phyloP scores from a whole-genome alignment of 2,113 vertebrate species.

The Sitta europaea region DNA sequence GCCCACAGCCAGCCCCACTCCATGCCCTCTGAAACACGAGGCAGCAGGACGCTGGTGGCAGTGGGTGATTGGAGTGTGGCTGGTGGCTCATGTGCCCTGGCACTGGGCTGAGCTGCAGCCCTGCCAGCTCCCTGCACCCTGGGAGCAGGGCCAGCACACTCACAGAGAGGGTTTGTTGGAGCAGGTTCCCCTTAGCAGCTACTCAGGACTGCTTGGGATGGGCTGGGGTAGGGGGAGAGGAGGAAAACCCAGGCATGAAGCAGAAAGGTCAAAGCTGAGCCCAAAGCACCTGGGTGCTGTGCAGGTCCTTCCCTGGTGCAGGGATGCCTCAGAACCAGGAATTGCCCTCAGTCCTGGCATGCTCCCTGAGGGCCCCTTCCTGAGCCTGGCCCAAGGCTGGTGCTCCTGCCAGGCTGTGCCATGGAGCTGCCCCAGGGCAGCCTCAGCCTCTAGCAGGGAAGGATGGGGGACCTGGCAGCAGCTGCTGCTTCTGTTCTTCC shows the following conservation, averaged over 20 bases:
- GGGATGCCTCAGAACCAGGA: neutral
- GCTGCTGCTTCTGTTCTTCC: neutral
- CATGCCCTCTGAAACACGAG: neutral
- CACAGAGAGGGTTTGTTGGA: neutral
- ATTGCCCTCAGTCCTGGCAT: neutral
- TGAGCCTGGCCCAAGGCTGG: neutral
- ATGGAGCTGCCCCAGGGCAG: neutral
- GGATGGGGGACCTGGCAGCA: fast-evolving
- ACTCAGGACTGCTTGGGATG: neutral
- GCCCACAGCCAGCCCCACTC: neutral
- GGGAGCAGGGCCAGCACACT: fast-evolving
- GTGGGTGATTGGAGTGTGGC: neutral
- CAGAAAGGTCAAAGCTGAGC: neutral
- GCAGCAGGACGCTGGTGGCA: neutral
- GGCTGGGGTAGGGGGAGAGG: neutral
- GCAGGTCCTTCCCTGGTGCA: neutral
- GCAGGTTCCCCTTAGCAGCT: neutral
- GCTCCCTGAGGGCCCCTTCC: neutral
- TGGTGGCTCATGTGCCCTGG: neutral
- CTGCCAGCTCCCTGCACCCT: neutral
- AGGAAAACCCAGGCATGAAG: neutral
- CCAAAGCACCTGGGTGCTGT: neutral
- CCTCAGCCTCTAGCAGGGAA: neutral
- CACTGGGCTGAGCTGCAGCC: neutral
- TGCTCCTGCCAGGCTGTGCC: neutral